Evolutionary conservation across 2,797 vertebrate species (phyloP).

Genomic region (Gymnothorax javanicus): DNA sequence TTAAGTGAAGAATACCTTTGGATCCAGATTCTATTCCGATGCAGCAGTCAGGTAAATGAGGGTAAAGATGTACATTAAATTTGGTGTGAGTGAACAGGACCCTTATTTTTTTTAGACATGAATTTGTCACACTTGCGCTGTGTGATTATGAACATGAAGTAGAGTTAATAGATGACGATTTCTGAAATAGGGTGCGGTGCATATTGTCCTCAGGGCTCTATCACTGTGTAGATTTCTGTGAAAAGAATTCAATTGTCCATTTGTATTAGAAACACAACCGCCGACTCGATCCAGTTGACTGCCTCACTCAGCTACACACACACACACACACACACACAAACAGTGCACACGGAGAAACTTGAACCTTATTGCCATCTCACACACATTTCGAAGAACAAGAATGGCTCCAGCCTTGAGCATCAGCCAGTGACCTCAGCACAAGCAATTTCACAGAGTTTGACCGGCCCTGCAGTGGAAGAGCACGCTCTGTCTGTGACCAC

Average conservation of each 20-base stretch:
- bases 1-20: too few species aligned
- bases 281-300: not conserved
- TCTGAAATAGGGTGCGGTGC: not conserved
- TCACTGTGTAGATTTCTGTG: not conserved
- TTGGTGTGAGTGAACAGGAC: too few species aligned
- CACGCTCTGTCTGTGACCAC: not conserved
- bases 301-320: not conserved
- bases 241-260: not conserved
- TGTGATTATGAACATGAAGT: too few species aligned
- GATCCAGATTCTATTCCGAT: too few species aligned
- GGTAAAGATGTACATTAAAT: too few species aligned
- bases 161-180: not conserved
- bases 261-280: not conserved
- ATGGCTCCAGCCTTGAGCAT: not conserved
- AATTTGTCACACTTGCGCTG: too few species aligned
- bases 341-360: not conserved
- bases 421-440: not conserved
- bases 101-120: too few species aligned
- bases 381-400: not conserved
- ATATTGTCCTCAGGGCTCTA: not conserved
- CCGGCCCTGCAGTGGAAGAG: not conserved
- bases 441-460: not conserved
- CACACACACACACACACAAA: too few species aligned
- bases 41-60: too few species aligned
- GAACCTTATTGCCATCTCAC: not conserved